Evolutionary conservation across 2,113 vertebrate species (phyloP), one percentile per base, ranked within the genome.

Genomic region (Chaetura pelagica): DNA sequence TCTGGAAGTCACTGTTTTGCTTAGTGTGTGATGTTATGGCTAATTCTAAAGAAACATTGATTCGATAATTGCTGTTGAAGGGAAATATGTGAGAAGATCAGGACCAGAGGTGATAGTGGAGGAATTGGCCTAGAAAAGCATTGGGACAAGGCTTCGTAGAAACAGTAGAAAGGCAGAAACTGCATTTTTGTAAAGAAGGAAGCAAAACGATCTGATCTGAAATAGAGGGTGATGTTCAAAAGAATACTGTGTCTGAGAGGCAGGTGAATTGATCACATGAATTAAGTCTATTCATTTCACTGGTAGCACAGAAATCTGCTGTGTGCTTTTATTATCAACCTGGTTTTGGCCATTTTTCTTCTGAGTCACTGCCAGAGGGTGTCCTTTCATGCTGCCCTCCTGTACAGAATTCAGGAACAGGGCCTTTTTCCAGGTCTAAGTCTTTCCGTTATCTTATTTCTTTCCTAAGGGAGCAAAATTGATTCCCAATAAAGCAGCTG

Each of bases 401-500:
- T 61, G 11, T 38, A 84, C n/a, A 10, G 83, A 89, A 94, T 91
- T 89, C 49, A 88, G 75, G 76, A 94, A 66, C 52, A 81, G 26
- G 46, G 34, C 82, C 93, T 63, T 72, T 84, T 90, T 67, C 76
- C 4, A 4, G 88, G 71, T 91, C 66, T 71, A 57, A 85, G 89
- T 68, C 42, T 93, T 92, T 77, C 84, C 75, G 76, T 97, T 95
- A 94, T 82, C 44, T 64, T 93, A 71, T 77, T 87, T 84, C 59
- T 84, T 82, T 91, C 82, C 76, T 95, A 69, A 84, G 71, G 84
- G 94, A 96, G 59, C 12, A 48, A 67, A 90, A 97, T 93, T 96
- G 95, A 97, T 97, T 97, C 91, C 81, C 84, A 95, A 67, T 97
- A 91, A 97, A 93, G 66, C 68, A 91, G 55, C 66, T 72, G 69